Conservation (phyloP, 2,888 invertebrate genomes). For the Tenthredo distinguenda region DNA sequence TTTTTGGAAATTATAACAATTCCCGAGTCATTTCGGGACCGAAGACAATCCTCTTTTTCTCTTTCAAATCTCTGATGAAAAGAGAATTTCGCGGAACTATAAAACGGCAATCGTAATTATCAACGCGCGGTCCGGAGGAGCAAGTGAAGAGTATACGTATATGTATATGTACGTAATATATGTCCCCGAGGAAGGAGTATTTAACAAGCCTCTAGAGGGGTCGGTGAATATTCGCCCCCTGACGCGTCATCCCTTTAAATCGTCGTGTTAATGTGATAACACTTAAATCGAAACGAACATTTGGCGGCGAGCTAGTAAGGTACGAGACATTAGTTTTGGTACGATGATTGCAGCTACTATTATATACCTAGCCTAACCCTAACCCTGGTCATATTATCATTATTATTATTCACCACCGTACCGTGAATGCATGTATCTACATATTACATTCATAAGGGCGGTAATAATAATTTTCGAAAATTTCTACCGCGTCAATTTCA, state of each 20-base stretch:
- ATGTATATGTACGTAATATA: background rate
- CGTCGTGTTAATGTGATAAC: slow-evolving; percentile 47
- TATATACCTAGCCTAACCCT: background rate
- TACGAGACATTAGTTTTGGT: slow-evolving; percentile 43
- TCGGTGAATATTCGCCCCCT: background rate
- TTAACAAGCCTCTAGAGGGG: slow-evolving; percentile 40
- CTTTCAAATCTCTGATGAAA: background rate
- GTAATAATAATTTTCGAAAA: background rate
- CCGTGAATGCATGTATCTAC: background rate
- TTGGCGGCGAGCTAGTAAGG: slow-evolving; percentile 26
- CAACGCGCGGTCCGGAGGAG: too few species aligned
- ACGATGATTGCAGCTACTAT: slow-evolving; percentile 22
- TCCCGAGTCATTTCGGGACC: background rate
- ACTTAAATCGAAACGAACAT: slow-evolving; percentile 49
- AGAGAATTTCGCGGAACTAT: background rate
- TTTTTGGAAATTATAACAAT: too few species aligned
- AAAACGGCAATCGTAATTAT: background rate
- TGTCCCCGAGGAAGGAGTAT: slow-evolving; percentile 26
- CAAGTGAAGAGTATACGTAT: background rate
- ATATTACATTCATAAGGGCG: background rate
- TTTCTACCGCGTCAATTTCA: too few species aligned
- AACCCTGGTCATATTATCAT: slow-evolving; percentile 3
- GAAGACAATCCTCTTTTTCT: too few species aligned
- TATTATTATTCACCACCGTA: background rate
- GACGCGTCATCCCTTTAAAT: slow-evolving; percentile 38